Evolutionary conservation across 1,140 invertebrate genomes (phyloP).

Genomic region (Proctacanthus coquilletti): DNA sequence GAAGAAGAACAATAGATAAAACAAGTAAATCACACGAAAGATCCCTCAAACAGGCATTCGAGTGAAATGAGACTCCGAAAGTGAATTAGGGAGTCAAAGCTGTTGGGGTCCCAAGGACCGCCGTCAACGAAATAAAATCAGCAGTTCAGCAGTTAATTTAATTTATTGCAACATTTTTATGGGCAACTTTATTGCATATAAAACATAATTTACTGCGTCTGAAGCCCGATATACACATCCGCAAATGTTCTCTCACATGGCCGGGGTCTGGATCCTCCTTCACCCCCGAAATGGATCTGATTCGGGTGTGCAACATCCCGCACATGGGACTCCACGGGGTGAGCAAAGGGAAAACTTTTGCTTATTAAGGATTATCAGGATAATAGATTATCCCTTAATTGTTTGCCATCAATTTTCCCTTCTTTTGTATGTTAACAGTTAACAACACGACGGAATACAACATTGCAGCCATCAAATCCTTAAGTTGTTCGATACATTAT

Average conservation of each 20-base stretch:
- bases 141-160: slow-evolving; percentile 5
- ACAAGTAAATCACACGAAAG: too few relatives aligned
- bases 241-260: too few relatives aligned
- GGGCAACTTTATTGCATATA: slow-evolving; percentile 5
- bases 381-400: slow-evolving; percentile 1
- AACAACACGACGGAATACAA: neutral
- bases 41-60: too few relatives aligned
- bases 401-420: slow-evolving; percentile 1
- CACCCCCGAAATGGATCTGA: too few relatives aligned
- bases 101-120: too few relatives aligned
- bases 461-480: slow-evolving; percentile 1
- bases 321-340: too few relatives aligned
- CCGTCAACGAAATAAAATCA: slow-evolving; percentile 3
- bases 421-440: slow-evolving; percentile 1
- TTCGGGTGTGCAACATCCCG: too few relatives aligned
- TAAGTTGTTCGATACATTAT: slow-evolving; percentile 1
- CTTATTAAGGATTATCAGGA: slow-evolving; percentile 1
- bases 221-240: too few relatives aligned
- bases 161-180: slow-evolving; percentile 6
- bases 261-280: too few relatives aligned
- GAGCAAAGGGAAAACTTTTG: neutral
- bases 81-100: too few relatives aligned
- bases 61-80: too few relatives aligned
- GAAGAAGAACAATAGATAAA: too few relatives aligned
- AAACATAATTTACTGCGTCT: slow-evolving; percentile 5